Conservation (phyloP, 2,888 invertebrate genomes). For the Linnaemya tessellans region DNA sequence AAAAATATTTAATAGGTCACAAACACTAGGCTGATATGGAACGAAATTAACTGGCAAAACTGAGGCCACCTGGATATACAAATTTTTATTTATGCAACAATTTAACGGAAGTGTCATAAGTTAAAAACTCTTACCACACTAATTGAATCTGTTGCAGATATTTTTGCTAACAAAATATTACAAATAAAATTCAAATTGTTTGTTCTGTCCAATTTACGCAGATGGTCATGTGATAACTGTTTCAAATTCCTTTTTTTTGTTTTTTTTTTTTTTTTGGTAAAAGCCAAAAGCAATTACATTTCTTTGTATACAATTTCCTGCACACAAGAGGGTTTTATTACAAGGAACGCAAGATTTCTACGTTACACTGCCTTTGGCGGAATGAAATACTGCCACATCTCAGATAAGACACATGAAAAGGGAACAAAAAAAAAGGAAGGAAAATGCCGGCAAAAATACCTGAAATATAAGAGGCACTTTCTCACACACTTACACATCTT, state of each 20-base stretch:
- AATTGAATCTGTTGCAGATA: too few species aligned
- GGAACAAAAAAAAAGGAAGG: constrained; percentile 17
- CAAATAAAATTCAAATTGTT: neutral
- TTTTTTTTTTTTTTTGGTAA: neutral
- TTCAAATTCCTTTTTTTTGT: neutral
- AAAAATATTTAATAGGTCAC: too few species aligned
- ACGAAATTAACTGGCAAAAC: too few species aligned
- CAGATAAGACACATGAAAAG: constrained; percentile 32
- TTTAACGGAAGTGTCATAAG: too few species aligned
- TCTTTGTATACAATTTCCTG: neutral
- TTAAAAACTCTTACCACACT: too few species aligned
- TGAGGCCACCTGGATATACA: too few species aligned
- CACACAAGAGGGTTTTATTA: constrained; percentile 18
- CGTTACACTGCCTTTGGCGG: constrained; percentile 47
- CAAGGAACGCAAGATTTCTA: constrained; percentile 43
- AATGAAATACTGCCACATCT: constrained; percentile 24
- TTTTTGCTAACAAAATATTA: neutral
- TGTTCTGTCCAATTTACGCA: neutral
- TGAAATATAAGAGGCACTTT: neutral
- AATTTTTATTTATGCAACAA: too few species aligned
- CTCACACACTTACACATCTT: neutral
- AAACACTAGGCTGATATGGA: too few species aligned
- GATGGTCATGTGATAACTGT: constrained; percentile 38
- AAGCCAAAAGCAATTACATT: constrained; percentile 34
- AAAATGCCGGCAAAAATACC: neutral